These are phyloP conservation scores for Sciurus vulgaris DNA, from an alignment of 2,797 vertebrate species.

Conservation along the genomic window DNA sequence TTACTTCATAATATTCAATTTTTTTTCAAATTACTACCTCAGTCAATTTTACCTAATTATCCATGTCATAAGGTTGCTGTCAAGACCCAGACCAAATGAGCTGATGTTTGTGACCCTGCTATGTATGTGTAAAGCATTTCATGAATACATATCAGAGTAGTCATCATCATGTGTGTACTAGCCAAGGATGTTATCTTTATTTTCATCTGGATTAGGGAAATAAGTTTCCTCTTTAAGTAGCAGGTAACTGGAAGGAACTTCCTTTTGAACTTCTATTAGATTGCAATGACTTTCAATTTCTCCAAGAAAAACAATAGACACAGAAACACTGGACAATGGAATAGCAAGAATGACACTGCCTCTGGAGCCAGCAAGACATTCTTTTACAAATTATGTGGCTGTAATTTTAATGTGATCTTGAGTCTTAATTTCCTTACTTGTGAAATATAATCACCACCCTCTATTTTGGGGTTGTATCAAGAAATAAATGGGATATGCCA, in stretches of 20 bases:
- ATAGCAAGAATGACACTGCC: neutral
- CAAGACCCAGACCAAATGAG: neutral
- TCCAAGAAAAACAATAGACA: slow-evolving; percentile 4
- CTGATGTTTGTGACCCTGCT: neutral
- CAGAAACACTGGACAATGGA: neutral
- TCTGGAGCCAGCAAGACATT: neutral
- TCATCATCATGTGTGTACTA: neutral
- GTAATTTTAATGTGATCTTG: slow-evolving; percentile 16
- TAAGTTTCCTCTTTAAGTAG: neutral
- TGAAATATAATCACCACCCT: neutral
- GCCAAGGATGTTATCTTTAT: neutral
- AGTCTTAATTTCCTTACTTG: slow-evolving; percentile 8
- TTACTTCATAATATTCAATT: neutral
- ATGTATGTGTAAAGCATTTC: neutral
- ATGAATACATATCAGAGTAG: neutral
- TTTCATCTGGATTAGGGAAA: neutral
- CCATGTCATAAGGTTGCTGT: neutral
- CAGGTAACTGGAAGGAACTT: neutral
- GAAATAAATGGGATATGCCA: neutral
- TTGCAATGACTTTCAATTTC: neutral
- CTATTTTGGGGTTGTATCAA: neutral
- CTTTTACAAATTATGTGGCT: neutral
- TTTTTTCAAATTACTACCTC: neutral
- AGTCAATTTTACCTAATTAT: neutral
- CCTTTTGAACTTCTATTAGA: neutral